phyloP scores from a whole-genome alignment of 2,888 invertebrate species.

The Phrixothrix hirtus region DNA sequence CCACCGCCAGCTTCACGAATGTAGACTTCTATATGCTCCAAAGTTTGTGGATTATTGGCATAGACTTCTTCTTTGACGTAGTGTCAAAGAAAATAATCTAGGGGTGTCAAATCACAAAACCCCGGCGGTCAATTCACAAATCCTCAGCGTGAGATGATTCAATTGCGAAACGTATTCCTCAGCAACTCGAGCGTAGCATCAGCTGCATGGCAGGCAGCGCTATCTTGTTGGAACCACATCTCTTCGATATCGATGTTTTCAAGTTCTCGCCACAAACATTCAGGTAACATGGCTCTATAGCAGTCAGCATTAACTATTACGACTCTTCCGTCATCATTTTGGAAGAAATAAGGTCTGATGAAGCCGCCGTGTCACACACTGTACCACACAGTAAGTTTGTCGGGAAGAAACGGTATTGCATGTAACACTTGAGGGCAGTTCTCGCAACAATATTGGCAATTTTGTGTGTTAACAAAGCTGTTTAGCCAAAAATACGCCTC shows the following conservation, averaged over 20 bases:
- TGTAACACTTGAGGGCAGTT: slow-evolving; percentile 37
- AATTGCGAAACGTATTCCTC: slow-evolving; percentile 10
- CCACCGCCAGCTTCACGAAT: slow-evolving; percentile 15
- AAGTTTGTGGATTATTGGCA: slow-evolving; percentile 19
- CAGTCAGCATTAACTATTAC: slow-evolving; percentile 42
- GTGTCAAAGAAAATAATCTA: slow-evolving; percentile 15
- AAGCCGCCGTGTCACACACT: slow-evolving; percentile 43
- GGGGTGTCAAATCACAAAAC: too few relatives aligned
- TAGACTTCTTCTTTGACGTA: slow-evolving; percentile 10
- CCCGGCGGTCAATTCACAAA: slow-evolving; percentile 13
- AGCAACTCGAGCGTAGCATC: slow-evolving; percentile 8
- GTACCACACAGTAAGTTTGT: slow-evolving; percentile 47
- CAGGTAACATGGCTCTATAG: slow-evolving; percentile 39
- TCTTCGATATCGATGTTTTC: too few relatives aligned
- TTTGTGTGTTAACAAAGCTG: too few relatives aligned
- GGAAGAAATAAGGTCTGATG: slow-evolving; percentile 28
- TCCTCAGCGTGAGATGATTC: slow-evolving; percentile 14
- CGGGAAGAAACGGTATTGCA: slow-evolving; percentile 42
- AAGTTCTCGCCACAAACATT: slow-evolving; percentile 33
- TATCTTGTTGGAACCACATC: too few relatives aligned
- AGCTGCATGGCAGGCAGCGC: too few relatives aligned
- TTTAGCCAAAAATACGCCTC: too few relatives aligned
- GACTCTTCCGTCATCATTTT: slow-evolving; percentile 44
- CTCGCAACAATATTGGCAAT: too few relatives aligned
- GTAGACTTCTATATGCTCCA: slow-evolving; percentile 22